A percentile compares a stretch with the other conserved stretches of the same genome.
These are phyloP conservation scores for Oryzias curvinotus DNA, from an alignment of 2,113 vertebrate genomes.

Conservation along the genomic window DNA sequence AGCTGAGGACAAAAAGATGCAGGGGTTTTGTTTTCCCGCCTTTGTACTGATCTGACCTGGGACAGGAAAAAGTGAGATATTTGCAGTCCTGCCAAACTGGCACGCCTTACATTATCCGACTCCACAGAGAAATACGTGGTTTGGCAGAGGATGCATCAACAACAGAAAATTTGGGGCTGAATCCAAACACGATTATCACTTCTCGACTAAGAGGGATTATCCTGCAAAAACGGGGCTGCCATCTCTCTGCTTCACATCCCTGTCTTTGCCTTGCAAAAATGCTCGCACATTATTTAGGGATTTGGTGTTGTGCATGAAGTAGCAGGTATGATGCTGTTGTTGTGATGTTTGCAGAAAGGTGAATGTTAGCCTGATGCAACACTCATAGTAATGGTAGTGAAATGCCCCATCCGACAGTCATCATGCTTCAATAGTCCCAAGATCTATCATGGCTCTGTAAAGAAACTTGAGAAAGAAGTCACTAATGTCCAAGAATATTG, in stretches of 20 bases:
- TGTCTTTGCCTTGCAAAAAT: background rate
- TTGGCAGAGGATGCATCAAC: slow-evolving; percentile 68
- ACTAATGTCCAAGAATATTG: too few species aligned
- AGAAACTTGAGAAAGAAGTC: too few species aligned
- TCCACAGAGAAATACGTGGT: slow-evolving; percentile 64
- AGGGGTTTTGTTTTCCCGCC: slow-evolving; percentile 44
- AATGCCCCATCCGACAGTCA: slow-evolving; percentile 35
- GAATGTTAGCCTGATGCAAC: slow-evolving; percentile 29
- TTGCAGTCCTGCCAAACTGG: slow-evolving; percentile 52
- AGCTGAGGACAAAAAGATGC: slow-evolving; percentile 37
- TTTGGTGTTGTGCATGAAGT: slow-evolving; percentile 19
- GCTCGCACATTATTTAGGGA: slow-evolving; percentile 1
- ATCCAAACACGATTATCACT: slow-evolving; percentile 72
- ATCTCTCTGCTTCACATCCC: slow-evolving; percentile 22
- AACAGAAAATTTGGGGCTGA: slow-evolving; percentile 65
- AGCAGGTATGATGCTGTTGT: slow-evolving; percentile 12
- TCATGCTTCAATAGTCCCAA: slow-evolving; percentile 10
- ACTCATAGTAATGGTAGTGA: slow-evolving; percentile 22
- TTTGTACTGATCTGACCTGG: slow-evolving; percentile 48
- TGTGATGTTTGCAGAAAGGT: slow-evolving; percentile 35
- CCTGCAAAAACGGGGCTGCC: slow-evolving; percentile 37
- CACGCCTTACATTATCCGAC: slow-evolving; percentile 60
- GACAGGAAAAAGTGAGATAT: slow-evolving; percentile 45
- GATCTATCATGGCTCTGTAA: too few species aligned
- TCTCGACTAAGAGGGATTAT: slow-evolving; percentile 69